phyloP scores from a whole-genome alignment of 2,888 invertebrate genomes.

The Halocaridina rubra region DNA sequence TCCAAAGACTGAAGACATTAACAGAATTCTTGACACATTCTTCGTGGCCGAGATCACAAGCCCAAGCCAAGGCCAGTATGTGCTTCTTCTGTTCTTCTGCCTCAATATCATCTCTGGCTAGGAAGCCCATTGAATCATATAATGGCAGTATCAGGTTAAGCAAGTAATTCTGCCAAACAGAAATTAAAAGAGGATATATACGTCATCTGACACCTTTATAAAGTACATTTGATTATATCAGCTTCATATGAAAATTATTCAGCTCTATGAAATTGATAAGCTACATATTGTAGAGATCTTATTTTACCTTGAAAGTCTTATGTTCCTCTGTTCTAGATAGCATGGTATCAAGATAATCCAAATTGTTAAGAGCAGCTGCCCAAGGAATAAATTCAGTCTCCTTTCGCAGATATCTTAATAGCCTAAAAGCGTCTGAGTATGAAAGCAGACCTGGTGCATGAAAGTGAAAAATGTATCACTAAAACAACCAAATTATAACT shows the following conservation, averaged over 20 bases:
- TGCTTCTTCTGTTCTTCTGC: slow-evolving; percentile 79
- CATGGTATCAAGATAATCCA: slow-evolving; percentile 84
- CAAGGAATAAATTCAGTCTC: slow-evolving; percentile 90
- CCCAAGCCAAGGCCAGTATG: slow-evolving; percentile 74
- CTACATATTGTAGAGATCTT: too few relatives aligned
- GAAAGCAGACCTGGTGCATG: slow-evolving; percentile 68
- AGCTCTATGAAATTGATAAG: too few relatives aligned
- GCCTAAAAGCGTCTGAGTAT: slow-evolving; percentile 81
- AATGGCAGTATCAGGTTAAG: slow-evolving; percentile 76
- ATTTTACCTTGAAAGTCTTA: slow-evolving; percentile 75
- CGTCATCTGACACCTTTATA: too few relatives aligned
- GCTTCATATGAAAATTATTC: too few relatives aligned
- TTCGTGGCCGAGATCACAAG: slow-evolving; percentile 6
- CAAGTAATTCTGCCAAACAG: slow-evolving; percentile 67
- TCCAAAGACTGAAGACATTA: slow-evolving; percentile 1
- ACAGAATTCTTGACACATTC: slow-evolving; percentile 12
- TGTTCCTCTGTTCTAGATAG: slow-evolving; percentile 79
- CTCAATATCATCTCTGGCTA: slow-evolving; percentile 75
- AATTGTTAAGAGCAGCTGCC: slow-evolving; percentile 82
- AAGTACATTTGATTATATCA: too few relatives aligned
- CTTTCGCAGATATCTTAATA: slow-evolving; percentile 82
- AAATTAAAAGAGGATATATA: too few relatives aligned
- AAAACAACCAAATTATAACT: too few relatives aligned
- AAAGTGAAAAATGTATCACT: too few relatives aligned
- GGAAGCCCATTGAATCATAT: slow-evolving; percentile 79